Percentiles rank a stretch among this genome's conserved stretches.
Evolutionary conservation across 92 coral and sea anemone genomes (phyloP).

Genomic region (Heliopora coerulea): DNA sequence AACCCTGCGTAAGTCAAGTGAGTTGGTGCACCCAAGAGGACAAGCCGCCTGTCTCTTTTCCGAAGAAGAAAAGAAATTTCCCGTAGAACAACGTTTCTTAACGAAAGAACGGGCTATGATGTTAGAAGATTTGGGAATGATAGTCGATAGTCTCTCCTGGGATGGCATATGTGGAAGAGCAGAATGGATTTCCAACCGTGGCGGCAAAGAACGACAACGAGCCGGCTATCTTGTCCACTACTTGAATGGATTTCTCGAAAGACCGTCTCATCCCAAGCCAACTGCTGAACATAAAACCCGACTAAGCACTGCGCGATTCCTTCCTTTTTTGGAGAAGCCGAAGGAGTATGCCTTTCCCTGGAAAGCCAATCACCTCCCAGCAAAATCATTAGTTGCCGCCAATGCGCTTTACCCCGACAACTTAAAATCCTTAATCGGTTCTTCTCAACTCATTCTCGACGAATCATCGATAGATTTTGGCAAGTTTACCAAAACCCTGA

Average conservation of each 20-base stretch:
- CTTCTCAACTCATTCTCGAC: slow-evolving; percentile 56
- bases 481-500: not conserved
- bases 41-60: slow-evolving; percentile 55
- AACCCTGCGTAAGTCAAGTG: slow-evolving; percentile 27
- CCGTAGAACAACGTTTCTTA: slow-evolving; percentile 43
- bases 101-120: slow-evolving; percentile 43
- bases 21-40: slow-evolving; percentile 36
- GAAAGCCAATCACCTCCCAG: slow-evolving; percentile 47
- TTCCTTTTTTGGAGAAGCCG: slow-evolving; percentile 63
- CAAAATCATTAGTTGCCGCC: slow-evolving; percentile 51
- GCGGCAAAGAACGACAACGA: slow-evolving; percentile 21
- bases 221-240: slow-evolving; percentile 41
- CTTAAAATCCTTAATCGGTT: slow-evolving; percentile 58
- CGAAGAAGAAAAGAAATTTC: slow-evolving; percentile 66
- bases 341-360: slow-evolving; percentile 60
- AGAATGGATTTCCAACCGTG: slow-evolving; percentile 42
- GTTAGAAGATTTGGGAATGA: slow-evolving; percentile 71
- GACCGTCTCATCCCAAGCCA: not conserved
- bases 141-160: slow-evolving; percentile 64
- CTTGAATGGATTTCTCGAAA: not conserved
- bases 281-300: slow-evolving; percentile 3
- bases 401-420: slow-evolving; percentile 45
- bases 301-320: slow-evolving; percentile 44
- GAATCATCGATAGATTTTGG: slow-evolving; percentile 16
- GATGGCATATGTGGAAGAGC: slow-evolving; percentile 67